phyloP scores from a whole-genome alignment of 2,113 vertebrate species.

The Proteles cristata region DNA sequence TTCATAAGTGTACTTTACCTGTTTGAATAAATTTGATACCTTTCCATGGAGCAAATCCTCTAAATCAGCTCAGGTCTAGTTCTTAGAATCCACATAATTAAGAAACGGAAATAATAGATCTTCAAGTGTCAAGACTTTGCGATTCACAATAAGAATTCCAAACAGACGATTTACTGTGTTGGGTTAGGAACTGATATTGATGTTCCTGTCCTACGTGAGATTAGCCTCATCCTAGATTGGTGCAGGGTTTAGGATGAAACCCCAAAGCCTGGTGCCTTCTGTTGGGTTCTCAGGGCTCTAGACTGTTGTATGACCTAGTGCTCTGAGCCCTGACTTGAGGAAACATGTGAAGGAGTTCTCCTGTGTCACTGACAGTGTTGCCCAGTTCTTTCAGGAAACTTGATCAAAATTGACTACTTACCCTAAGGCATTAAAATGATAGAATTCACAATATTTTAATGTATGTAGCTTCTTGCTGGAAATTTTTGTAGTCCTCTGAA shows the following conservation, averaged over 20 bases:
- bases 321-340: neutral
- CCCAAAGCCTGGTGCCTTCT: neutral
- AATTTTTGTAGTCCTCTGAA: neutral
- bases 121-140: neutral
- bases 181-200: neutral
- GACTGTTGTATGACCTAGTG: neutral
- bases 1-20: neutral
- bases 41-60: neutral
- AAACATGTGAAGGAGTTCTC: neutral
- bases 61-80: neutral
- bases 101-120: neutral
- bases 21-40: neutral
- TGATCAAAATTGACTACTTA: neutral
- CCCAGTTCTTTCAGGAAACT: neutral
- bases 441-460: slow-evolving; percentile 33
- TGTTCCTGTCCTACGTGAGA: neutral
- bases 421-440: neutral
- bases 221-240: neutral
- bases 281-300: neutral
- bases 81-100: neutral
- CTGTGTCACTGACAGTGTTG: neutral
- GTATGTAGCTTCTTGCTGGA: neutral
- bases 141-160: neutral
- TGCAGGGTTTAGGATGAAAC: neutral
- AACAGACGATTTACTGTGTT: neutral